Percentiles rank a stretch among this genome's conserved stretches.
These are phyloP conservation scores for Crioceris asparagi DNA, from an alignment of 2,888 invertebrate species.

Conservation along the genomic window DNA sequence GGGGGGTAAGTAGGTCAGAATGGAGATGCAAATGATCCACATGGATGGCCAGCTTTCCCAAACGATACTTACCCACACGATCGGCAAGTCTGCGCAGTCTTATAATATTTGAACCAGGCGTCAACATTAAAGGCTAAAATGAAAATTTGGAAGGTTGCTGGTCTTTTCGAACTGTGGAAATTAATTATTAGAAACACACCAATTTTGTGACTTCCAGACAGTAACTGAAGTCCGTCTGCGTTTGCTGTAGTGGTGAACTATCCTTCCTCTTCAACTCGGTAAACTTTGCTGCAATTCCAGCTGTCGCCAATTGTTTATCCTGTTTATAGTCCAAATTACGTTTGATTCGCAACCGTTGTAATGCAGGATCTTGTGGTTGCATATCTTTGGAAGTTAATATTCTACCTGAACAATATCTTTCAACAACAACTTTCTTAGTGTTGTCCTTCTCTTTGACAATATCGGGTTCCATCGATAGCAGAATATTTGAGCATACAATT, in stretches of 20 bases:
- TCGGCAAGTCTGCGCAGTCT: slow-evolving; percentile 49
- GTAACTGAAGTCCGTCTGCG: slow-evolving; percentile 24
- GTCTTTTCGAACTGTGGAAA: too few relatives aligned
- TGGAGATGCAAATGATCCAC: slow-evolving; percentile 62
- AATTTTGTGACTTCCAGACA: slow-evolving; percentile 28
- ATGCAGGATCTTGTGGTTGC: slow-evolving; percentile 48
- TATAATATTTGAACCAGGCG: slow-evolving; percentile 56
- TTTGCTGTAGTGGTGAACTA: slow-evolving; percentile 38
- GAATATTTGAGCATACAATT: slow-evolving; percentile 50
- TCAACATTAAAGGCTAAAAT: slow-evolving; percentile 33
- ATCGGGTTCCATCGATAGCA: slow-evolving; percentile 43
- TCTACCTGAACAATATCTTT: slow-evolving; percentile 39
- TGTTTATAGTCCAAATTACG: slow-evolving; percentile 70
- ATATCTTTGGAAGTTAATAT: slow-evolving; percentile 44
- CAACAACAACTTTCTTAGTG: too few relatives aligned
- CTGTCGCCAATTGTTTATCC: slow-evolving; percentile 66
- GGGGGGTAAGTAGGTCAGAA: slow-evolving; percentile 49
- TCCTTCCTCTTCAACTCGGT: slow-evolving; percentile 55
- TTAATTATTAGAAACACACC: too few relatives aligned
- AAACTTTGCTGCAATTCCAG: slow-evolving; percentile 59
- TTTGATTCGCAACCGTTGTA: slow-evolving; percentile 53
- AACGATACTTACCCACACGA: slow-evolving; percentile 57
- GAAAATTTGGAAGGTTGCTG: not conserved
- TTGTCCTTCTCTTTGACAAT: slow-evolving; percentile 17
- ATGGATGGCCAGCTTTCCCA: slow-evolving; percentile 58